Evolutionary conservation across 2,797 vertebrate genomes (phyloP).

Genomic region (Gymnodraco acuticeps): DNA sequence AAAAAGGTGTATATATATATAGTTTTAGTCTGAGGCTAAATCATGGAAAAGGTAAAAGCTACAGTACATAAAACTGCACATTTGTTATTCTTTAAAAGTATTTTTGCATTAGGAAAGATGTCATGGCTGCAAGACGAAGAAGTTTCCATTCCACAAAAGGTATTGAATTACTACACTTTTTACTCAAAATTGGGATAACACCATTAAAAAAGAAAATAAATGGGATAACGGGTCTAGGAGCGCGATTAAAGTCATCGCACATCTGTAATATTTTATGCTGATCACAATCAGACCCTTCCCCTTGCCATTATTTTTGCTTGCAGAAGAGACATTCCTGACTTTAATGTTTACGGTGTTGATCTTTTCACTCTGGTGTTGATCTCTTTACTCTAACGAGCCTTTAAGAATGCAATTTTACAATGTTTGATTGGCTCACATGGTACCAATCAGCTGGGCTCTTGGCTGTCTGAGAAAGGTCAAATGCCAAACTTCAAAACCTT

Average conservation of each 20-base stretch:
- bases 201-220: too few species aligned
- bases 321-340: conserved; percentile 3
- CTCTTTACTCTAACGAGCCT: conserved; percentile 31
- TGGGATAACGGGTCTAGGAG: background rate
- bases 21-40: too few species aligned
- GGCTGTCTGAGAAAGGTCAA: conserved; percentile 74
- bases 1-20: too few species aligned
- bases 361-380: conserved; percentile 11
- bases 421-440: conserved; percentile 73
- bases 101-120: conserved; percentile 12
- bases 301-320: conserved; percentile 1
- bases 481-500: conserved; percentile 78
- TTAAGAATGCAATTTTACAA: conserved; percentile 50
- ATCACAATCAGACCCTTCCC: background rate
- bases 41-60: too few species aligned
- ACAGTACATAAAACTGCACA: too few species aligned
- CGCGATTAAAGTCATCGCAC: background rate
- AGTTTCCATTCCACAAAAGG: conserved; percentile 24
- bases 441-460: conserved; percentile 68
- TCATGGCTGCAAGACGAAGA: conserved; percentile 36
- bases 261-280: background rate
- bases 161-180: conserved; percentile 13
- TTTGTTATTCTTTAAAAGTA: background rate
- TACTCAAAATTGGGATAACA: background rate
- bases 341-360: conserved; percentile 3